Evolutionary conservation across 2,888 invertebrate species (phyloP).

Genomic region (Lithophane ornitopus): DNA sequence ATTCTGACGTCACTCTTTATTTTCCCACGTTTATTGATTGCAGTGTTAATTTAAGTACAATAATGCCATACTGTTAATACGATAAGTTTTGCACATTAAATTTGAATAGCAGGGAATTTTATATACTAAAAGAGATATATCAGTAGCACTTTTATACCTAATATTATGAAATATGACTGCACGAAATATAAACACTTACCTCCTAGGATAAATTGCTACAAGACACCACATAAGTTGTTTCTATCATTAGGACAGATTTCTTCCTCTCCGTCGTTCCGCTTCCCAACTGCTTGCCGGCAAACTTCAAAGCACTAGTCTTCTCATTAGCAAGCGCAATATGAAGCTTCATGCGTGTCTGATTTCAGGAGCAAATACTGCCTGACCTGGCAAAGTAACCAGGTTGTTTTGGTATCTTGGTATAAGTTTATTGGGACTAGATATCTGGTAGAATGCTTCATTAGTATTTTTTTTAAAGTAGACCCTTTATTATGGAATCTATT

Average conservation of each 20-base stretch:
- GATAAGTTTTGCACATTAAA: not conserved
- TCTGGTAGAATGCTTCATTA: not conserved
- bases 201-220: slow-evolving; percentile 8
- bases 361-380: slow-evolving; percentile 14
- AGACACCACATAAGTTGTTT: slow-evolving; percentile 26
- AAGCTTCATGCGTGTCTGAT: slow-evolving; percentile 43
- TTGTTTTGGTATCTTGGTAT: not conserved
- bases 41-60: not conserved
- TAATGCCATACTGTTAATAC: not conserved
- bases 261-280: not conserved
- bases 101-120: not conserved
- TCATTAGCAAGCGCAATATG: slow-evolving; percentile 49
- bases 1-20: slow-evolving; percentile 7
- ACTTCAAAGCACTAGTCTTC: slow-evolving; percentile 45
- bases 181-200: slow-evolving; percentile 29
- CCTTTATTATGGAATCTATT: not conserved
- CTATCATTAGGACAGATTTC: slow-evolving; percentile 49
- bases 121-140: not conserved
- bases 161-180: not conserved
- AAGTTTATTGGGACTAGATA: not conserved
- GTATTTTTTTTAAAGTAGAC: not conserved
- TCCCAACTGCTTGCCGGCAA: slow-evolving; percentile 6
- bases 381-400: not conserved
- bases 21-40: slow-evolving; percentile 1
- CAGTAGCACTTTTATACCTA: not conserved